phyloP scores from a whole-genome alignment of 2,113 vertebrate genomes.

The Crotophaga sulcirostris region DNA sequence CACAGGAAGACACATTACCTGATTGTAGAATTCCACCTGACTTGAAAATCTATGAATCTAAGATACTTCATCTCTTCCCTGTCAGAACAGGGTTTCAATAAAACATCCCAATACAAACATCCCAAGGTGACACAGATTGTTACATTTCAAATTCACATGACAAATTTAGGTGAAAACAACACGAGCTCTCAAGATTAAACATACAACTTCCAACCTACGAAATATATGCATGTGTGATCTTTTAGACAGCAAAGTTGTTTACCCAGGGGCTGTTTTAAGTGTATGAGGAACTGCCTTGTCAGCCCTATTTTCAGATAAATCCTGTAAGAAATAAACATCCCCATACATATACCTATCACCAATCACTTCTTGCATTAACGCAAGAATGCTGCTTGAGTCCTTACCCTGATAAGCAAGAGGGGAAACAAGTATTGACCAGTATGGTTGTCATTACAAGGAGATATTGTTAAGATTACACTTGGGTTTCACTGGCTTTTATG shows the following conservation, averaged over 20 bases:
- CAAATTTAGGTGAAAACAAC: constrained; percentile 51
- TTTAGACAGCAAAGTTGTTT: constrained; percentile 39
- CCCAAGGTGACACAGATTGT: constrained; percentile 33
- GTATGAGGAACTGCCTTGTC: constrained; percentile 24
- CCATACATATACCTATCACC: not conserved
- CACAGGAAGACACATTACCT: not conserved
- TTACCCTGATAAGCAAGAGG: not conserved
- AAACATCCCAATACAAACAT: not conserved
- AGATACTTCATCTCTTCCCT: not conserved
- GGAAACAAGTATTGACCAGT: not conserved
- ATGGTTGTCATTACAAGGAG: not conserved
- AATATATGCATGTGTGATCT: constrained; percentile 50
- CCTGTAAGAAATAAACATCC: not conserved
- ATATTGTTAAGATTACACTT: not conserved
- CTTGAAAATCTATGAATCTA: not conserved
- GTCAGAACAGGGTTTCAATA: not conserved
- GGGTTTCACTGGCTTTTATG: not conserved
- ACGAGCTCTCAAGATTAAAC: constrained; percentile 4
- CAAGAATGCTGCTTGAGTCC: not conserved
- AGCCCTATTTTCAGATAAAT: constrained; percentile 17
- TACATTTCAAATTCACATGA: constrained; percentile 53
- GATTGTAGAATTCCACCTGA: not conserved
- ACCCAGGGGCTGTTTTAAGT: constrained; percentile 26
- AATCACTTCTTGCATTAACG: not conserved
- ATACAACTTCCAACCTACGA: not conserved